Evolutionary conservation across 2,113 vertebrate genomes (phyloP).

Genomic region (Agelaius phoeniceus): DNA sequence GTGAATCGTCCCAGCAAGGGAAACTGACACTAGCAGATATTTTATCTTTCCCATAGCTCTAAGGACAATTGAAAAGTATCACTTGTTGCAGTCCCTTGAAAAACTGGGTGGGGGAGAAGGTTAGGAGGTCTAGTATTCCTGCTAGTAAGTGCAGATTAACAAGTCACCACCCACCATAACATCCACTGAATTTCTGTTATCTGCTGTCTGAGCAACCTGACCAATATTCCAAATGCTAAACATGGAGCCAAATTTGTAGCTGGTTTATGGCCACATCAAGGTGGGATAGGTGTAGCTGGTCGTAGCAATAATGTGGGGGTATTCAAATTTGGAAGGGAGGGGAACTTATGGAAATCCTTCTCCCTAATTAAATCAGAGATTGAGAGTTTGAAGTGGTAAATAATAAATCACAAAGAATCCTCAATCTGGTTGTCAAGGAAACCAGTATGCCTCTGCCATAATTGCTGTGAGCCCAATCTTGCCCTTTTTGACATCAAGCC

Average conservation of each 20-base stretch:
- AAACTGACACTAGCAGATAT: not conserved
- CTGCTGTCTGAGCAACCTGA: not conserved
- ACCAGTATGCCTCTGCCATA: constrained; percentile 81
- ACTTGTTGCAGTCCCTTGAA: not conserved
- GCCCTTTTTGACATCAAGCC: constrained; percentile 81
- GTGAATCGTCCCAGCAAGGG: not conserved
- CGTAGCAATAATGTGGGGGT: not conserved
- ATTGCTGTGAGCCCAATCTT: constrained; percentile 80
- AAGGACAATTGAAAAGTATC: not conserved
- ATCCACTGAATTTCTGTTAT: constrained; percentile 11
- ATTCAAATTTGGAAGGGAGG: constrained; percentile 59
- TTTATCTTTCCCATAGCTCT: not conserved
- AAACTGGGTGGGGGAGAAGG: not conserved
- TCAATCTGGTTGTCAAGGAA: constrained; percentile 87
- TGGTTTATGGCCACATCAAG: not conserved
- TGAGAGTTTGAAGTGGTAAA: constrained; percentile 80
- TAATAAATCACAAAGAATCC: constrained; percentile 86
- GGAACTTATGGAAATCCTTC: constrained; percentile 61
- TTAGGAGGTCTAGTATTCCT: not conserved
- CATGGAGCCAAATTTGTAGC: not conserved
- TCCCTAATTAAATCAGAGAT: constrained; percentile 83
- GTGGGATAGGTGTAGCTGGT: not conserved
- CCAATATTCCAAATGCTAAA: not conserved
- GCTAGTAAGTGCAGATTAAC: constrained; percentile 10
- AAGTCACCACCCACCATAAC: not conserved